Evolutionary conservation across 2,113 vertebrate species (phyloP), one percentile per base, ranked within the genome.

Genomic region (Ramphastos sulfuratus): DNA sequence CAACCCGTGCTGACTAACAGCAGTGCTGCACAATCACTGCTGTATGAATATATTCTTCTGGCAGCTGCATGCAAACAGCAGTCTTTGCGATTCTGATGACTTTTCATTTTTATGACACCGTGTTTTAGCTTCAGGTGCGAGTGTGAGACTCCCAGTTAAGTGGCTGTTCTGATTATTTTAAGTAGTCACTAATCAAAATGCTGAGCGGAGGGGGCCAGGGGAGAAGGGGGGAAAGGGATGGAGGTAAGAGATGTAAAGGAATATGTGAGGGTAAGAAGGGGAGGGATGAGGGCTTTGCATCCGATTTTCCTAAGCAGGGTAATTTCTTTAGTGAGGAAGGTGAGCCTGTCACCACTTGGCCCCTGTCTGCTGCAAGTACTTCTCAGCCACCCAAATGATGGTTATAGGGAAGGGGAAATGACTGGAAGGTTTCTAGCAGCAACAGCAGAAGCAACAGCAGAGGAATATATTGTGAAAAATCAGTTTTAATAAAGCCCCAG

Each of bases 401-500:
- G 60, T 73, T 73, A 31, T 14, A 85, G 42, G 31, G 50, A 69
- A 76, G 9, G 15, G 54, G 33, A 24, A 82, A 58, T 92, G 65
- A 50, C 37, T 88, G 77, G 86, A 90, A 92, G 77, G 86, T 89
- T 88, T 95, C 89, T 95, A 89, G 84, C 69, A 95, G 95, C 96
- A 90, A 64, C 35, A 82, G 86, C 72, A 94, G 84, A 72, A 90
- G 79, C 56, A 95, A 90, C 5, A 4, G 83, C 61, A 83, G 83
- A 96, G 56, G 96, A 97, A 97, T 85, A 71, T 84, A 86, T 94
- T 84, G 93, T 98, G 98, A 98, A 98, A 98, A 97, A 98, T 97
- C 96, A 96, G 97, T 97, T 98, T 98, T 97, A 98, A 98, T 98
- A 98, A 98, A 98, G 94, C 92, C 94, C 94, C 90, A 87, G 92